These are phyloP conservation scores for Rhabdornis inornatus DNA, from an alignment of 2,113 vertebrate species.

Conservation along the genomic window DNA sequence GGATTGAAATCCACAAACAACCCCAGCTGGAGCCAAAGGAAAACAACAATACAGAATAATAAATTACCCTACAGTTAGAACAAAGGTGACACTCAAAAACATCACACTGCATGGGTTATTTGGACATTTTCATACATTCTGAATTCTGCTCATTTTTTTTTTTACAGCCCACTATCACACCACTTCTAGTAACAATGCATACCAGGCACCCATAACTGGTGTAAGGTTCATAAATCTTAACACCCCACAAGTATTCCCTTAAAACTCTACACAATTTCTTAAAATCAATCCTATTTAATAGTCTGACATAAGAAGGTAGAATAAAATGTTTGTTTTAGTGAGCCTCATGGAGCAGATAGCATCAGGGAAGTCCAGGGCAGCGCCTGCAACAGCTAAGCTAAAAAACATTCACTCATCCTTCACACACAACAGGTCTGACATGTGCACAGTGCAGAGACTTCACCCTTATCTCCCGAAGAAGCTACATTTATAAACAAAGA, in stretches of 20 bases:
- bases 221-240: background rate
- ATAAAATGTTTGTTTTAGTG: background rate
- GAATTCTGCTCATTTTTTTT: background rate
- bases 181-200: background rate
- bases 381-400: background rate
- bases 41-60: background rate
- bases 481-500: background rate
- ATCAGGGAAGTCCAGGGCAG: background rate
- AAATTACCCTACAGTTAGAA: background rate
- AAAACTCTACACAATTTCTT: background rate
- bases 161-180: background rate
- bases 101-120: background rate
- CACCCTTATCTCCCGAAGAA: background rate
- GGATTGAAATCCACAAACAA: constrained; percentile 86
- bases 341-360: background rate
- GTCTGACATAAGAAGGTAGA: background rate
- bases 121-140: background rate
- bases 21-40: constrained; percentile 80
- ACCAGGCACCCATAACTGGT: background rate
- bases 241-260: background rate
- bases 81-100: background rate
- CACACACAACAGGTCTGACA: background rate
- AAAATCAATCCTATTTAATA: background rate
- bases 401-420: background rate
- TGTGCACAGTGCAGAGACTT: background rate